Conservation (phyloP, 2,113 vertebrate genomes). For the Psittacara wagleri region DNA sequence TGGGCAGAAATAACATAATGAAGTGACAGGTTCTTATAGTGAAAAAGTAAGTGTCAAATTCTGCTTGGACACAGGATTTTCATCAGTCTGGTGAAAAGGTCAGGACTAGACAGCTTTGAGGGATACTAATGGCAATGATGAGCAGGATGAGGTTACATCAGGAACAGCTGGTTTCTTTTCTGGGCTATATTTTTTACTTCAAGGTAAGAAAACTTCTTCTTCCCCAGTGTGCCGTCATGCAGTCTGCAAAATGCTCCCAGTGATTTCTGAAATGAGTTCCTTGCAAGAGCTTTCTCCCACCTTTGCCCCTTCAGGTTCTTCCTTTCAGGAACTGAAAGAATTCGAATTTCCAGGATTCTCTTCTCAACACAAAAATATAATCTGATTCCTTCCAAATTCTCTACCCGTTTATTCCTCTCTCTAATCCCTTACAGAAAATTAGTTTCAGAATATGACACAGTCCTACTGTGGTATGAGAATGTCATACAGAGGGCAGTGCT, state of each 20-base stretch:
- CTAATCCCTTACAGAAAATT: neutral
- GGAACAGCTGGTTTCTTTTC: neutral
- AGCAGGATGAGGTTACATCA: neutral
- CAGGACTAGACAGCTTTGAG: neutral
- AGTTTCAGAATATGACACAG: neutral
- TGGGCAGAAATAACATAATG: neutral
- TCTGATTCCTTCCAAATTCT: neutral
- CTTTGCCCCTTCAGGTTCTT: neutral
- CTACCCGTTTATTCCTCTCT: neutral
- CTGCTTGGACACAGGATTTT: neutral
- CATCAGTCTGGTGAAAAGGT: neutral
- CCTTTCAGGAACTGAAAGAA: neutral
- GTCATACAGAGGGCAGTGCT: slow-evolving; percentile 48
- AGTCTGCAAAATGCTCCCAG: neutral
- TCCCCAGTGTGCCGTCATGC: neutral
- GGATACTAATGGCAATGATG: neutral
- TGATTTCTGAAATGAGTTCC: neutral
- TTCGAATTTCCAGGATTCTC: neutral
- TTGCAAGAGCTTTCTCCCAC: neutral
- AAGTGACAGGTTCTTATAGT: neutral
- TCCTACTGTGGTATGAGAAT: slow-evolving; percentile 2
- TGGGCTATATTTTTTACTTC: neutral
- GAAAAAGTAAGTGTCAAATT: neutral
- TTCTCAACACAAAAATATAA: neutral
- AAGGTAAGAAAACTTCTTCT: neutral